Base-by-base conservation (phyloP, 2,113 vertebrate species). In the Trematocara nigrifrons region DNA sequence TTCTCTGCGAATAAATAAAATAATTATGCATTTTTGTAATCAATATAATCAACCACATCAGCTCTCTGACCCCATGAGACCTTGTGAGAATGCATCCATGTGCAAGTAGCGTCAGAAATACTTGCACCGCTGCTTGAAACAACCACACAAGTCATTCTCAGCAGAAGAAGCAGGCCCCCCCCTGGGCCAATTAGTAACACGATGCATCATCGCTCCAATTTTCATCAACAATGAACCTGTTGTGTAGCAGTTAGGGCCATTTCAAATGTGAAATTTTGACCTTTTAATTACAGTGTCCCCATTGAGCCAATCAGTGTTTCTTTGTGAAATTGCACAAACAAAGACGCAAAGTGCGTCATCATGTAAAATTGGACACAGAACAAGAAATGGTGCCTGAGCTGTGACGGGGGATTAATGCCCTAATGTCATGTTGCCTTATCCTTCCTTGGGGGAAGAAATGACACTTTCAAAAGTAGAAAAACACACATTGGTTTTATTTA, bases 211-310 rank as follows among this genome's bases (percentile, higher is more conserved):
- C 79, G 82, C 86, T 90, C 64, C 82, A 91, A 89, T 93, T 89
- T 92, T 91, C 92, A 92, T 94, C 89, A 93, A 87, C 89, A 76
- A 49, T 26, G 76, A 88, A 79, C 88, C 85, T 10, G 49, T 79
- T 71, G 86, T 45, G 89, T 31, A 90, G 84, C 88, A 87, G 89
- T 91, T 81, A 78, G 81, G 82, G 80, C 64, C 83, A 86, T 87
- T 89, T 74, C 80, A 66, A 82, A 84, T 84, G 26, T 81, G 45
- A 79, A 79, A 90, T 86, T 87, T 84, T 91, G 87, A 93, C 90
- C 90, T 93, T 92, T 93, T 93, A 91, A 91, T 92, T 88, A 74
- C 57, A 79, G 83, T n/a, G 38, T 84, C 89, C 90, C 92, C 84
- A 88, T 84, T 40, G 84, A 89, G 89, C 80, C 87, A 94, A 91